These are phyloP conservation scores for Hippopotamyrus pictus DNA, from an alignment of 2,797 vertebrate genomes.

Conservation along the genomic window DNA sequence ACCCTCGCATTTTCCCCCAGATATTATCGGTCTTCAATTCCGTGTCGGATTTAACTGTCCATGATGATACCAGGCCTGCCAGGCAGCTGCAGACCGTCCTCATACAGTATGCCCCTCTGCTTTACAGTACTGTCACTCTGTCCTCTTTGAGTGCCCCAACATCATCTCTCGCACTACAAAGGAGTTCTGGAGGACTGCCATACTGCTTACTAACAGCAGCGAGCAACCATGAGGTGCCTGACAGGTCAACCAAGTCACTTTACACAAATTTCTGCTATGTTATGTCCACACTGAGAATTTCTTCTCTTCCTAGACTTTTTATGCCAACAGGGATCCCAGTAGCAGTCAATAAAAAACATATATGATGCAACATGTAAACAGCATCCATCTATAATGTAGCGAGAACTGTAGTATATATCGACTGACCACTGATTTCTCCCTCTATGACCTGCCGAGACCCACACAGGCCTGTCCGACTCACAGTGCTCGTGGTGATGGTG, in stretches of 20 bases:
- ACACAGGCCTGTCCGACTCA: conserved; percentile 38
- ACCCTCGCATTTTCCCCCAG: neutral
- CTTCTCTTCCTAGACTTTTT: neutral
- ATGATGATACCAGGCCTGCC: neutral
- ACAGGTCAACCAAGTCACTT: neutral
- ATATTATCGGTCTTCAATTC: neutral
- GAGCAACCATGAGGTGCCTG: neutral
- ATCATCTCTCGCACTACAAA: neutral
- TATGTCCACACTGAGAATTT: neutral
- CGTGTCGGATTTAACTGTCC: conserved; percentile 1
- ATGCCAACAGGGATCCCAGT: neutral
- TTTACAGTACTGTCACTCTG: neutral
- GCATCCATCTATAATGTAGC: neutral
- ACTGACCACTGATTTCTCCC: neutral
- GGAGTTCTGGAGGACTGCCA: neutral
- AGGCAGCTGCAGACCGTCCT: neutral
- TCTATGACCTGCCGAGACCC: neutral
- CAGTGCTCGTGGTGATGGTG: conserved; percentile 42
- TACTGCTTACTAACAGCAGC: neutral
- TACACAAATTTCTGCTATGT: neutral
- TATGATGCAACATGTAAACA: neutral
- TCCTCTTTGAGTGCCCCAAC: neutral
- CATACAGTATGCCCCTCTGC: too few relatives aligned
- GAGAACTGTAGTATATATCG: neutral
- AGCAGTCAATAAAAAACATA: neutral